Conservation (phyloP, 35 echinoderm and acorn worm species). For the Amphiura filiformis region DNA sequence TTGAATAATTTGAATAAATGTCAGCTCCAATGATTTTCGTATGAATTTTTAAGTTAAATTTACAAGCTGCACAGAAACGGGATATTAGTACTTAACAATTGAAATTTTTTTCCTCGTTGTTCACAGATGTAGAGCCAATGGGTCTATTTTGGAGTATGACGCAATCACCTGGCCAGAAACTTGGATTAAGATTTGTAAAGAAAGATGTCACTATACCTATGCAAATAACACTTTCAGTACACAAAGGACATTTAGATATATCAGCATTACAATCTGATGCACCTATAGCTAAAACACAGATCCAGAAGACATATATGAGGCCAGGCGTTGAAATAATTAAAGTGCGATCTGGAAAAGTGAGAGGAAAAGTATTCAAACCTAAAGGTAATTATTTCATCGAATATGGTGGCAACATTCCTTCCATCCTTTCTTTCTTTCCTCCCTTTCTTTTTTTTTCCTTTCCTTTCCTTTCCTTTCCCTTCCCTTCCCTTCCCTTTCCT, state of each 20-base stretch:
- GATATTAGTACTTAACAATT: too few relatives aligned
- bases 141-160: conserved; percentile 55
- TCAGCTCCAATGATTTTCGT: too few relatives aligned
- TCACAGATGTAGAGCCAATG: conserved; percentile 39
- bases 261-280: background rate
- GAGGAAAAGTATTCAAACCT: conserved; percentile 45
- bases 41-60: too few relatives aligned
- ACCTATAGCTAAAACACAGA: background rate
- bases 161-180: conserved; percentile 20
- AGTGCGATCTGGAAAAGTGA: background rate
- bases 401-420: too few relatives aligned
- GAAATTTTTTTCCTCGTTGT: too few relatives aligned
- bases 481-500: too few relatives aligned
- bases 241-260: conserved; percentile 20
- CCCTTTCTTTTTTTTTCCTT: too few relatives aligned
- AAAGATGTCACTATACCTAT: conserved; percentile 34
- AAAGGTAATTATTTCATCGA: too few relatives aligned
- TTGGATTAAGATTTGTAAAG: conserved; percentile 9
- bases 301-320: conserved; percentile 32
- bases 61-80: too few relatives aligned
- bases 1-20: too few relatives aligned
- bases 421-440: too few relatives aligned
- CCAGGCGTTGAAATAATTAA: conserved; percentile 25
- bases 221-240: conserved; percentile 10
- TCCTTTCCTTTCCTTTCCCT: too few relatives aligned